Evolutionary conservation across 1,140 invertebrate species (phyloP).

Genomic region (Octopus bimaculoides): DNA sequence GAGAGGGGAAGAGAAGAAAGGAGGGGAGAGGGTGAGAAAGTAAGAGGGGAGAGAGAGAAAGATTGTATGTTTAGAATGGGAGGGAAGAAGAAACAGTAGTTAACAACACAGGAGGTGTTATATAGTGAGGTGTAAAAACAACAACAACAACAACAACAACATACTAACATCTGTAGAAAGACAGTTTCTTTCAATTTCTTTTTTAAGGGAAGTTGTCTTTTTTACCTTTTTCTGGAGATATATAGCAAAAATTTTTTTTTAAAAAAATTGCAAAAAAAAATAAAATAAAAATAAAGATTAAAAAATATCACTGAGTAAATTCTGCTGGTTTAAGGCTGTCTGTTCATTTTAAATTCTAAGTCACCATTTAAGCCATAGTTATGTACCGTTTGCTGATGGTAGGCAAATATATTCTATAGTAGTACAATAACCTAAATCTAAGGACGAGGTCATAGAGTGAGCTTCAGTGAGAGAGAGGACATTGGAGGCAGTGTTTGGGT

Average conservation of each 20-base stretch:
- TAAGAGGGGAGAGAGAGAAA: background rate
- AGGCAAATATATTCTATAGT: constrained; percentile 8
- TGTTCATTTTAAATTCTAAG: background rate
- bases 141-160: background rate
- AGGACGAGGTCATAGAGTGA: background rate
- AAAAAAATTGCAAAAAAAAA: background rate
- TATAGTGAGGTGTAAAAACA: background rate
- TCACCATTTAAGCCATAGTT: background rate
- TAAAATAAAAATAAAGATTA: background rate
- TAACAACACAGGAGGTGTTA: background rate
- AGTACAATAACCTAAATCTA: constrained; percentile 13
- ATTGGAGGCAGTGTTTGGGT: background rate
- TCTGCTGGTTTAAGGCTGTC: background rate
- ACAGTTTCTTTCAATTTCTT: background rate
- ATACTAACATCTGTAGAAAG: background rate
- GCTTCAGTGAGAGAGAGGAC: background rate
- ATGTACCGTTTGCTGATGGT: background rate
- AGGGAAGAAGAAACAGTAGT: background rate
- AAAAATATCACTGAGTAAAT: background rate
- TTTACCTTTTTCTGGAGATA: background rate
- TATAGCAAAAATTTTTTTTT: background rate
- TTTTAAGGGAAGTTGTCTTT: background rate
- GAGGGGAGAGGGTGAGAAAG: background rate
- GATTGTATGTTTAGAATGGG: background rate
- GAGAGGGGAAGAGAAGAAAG: background rate